Evolutionary conservation across 2,888 invertebrate species (phyloP).

Genomic region (Thysanoteuthis rhombus): DNA sequence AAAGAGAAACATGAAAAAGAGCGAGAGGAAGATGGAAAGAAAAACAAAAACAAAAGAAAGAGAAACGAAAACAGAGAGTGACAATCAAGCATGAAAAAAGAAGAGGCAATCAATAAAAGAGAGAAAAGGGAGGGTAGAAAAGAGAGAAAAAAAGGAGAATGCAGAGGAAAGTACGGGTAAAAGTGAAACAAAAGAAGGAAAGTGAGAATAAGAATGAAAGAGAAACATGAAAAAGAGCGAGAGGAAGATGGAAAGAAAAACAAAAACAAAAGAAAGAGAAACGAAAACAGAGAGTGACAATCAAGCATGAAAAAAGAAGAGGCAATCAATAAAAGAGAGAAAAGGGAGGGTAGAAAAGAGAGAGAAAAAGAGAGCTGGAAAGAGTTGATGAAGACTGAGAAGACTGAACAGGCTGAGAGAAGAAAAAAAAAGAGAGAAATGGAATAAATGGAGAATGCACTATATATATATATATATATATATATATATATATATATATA

Average conservation of each 20-base stretch:
- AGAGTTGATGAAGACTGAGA: not conserved
- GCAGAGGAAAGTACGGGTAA: too few relatives aligned
- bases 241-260: too few relatives aligned
- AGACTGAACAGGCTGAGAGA: not conserved
- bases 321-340: not conserved
- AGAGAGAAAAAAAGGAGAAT: not conserved
- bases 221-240: too few relatives aligned
- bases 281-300: not conserved
- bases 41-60: not conserved
- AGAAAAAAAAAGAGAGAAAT: not conserved
- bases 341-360: not conserved
- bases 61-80: too few relatives aligned
- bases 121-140: not conserved
- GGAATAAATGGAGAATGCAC: not conserved
- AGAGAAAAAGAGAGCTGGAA: too few relatives aligned
- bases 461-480: too few relatives aligned
- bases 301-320: not conserved
- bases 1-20: not conserved
- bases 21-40: not conserved
- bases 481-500: too few relatives aligned
- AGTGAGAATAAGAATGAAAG: too few relatives aligned
- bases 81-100: not conserved
- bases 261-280: too few relatives aligned
- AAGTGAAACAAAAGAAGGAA: not conserved
- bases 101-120: not conserved